phyloP scores from a whole-genome alignment of 2,113 vertebrate species.

The Pteronura brasiliensis region DNA sequence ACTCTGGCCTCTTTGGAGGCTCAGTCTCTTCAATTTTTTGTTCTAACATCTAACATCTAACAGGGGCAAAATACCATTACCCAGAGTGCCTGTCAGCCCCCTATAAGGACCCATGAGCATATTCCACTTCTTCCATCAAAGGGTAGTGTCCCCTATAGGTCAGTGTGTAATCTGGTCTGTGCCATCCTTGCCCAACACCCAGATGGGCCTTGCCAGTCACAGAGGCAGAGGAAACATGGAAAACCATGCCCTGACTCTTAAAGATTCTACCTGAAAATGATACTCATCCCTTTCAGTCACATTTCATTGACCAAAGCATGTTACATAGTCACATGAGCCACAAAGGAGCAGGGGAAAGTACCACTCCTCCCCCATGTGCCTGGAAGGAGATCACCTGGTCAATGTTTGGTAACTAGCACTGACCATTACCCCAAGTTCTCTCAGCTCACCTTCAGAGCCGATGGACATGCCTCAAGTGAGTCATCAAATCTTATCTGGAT shows the following conservation, averaged over 20 bases:
- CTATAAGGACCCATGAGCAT: neutral
- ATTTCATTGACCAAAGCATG: neutral
- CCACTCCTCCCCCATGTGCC: neutral
- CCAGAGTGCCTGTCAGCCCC: neutral
- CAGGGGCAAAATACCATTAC: neutral
- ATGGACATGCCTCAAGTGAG: neutral
- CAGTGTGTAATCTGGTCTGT: neutral
- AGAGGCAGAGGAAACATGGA: neutral
- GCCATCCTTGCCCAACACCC: neutral
- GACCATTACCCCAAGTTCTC: neutral
- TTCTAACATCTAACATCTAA: neutral
- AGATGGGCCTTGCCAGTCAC: neutral
- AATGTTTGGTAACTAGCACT: neutral
- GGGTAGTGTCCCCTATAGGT: neutral
- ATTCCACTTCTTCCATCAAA: neutral
- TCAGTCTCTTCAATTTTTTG: neutral
- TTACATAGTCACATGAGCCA: neutral
- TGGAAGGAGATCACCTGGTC: neutral
- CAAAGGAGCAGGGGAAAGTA: neutral
- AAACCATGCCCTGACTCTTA: neutral
- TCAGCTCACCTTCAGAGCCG: neutral
- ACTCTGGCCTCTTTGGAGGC: neutral
- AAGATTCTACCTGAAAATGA: neutral
- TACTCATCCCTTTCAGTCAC: neutral
- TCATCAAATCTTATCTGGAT: neutral